These are phyloP conservation scores for Aplochiton taeniatus DNA, from an alignment of 2,797 vertebrate genomes.

Conservation along the genomic window DNA sequence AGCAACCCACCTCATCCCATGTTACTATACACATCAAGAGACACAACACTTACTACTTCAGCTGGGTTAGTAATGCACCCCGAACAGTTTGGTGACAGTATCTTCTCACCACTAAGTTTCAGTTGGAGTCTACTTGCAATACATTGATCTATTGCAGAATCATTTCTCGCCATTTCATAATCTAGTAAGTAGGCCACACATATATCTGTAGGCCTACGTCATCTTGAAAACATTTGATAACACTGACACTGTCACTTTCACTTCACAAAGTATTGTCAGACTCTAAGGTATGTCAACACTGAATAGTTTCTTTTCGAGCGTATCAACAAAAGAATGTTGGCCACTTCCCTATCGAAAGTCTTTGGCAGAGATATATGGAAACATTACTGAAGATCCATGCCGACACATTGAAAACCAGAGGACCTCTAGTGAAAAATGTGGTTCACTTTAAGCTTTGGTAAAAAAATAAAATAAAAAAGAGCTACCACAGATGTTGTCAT, in stretches of 20 bases:
- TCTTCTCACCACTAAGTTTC: conserved; percentile 47
- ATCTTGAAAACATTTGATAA: conserved; percentile 44
- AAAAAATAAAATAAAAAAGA: conserved; percentile 25
- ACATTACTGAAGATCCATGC: background rate
- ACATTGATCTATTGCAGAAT: conserved; percentile 54
- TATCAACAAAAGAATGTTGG: conserved; percentile 45
- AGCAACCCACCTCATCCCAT: conserved; percentile 59
- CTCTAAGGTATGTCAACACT: conserved; percentile 37
- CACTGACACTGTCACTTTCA: conserved; percentile 57
- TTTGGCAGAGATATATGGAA: conserved; percentile 71
- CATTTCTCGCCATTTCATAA: conserved; percentile 36
- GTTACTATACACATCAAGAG: conserved; percentile 66
- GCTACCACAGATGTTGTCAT: conserved; percentile 34
- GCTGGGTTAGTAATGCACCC: conserved; percentile 25
- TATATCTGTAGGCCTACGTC: conserved; percentile 30
- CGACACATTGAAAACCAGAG: conserved; percentile 10
- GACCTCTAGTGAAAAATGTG: conserved; percentile 4
- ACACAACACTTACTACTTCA: conserved; percentile 69
- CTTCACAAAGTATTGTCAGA: conserved; percentile 58
- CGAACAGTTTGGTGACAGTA: conserved; percentile 61
- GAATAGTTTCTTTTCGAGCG: conserved; percentile 34
- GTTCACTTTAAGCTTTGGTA: conserved; percentile 10
- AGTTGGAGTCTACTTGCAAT: conserved; percentile 60
- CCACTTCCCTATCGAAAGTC: conserved; percentile 68
- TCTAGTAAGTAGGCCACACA: conserved; percentile 38